These are phyloP conservation scores for Bubalus kerabau DNA, from an alignment of 2,113 vertebrate genomes.

Conservation along the genomic window DNA sequence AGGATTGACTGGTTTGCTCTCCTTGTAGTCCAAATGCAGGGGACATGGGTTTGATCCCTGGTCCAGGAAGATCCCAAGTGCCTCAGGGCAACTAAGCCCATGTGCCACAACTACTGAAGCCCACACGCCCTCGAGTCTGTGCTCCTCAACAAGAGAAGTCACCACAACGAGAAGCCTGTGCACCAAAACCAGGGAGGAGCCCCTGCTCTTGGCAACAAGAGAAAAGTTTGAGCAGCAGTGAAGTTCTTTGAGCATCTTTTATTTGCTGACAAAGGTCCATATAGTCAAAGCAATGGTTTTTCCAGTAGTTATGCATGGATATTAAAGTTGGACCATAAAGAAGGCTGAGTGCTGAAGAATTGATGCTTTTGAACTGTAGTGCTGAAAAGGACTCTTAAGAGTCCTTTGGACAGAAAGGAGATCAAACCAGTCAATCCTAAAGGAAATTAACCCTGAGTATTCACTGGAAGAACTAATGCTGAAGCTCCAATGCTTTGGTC, in stretches of 20 bases:
- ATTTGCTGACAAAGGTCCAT: background rate
- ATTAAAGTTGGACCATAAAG: background rate
- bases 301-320: background rate
- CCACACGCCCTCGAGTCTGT: background rate
- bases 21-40: background rate
- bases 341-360: background rate
- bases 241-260: background rate
- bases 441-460: background rate
- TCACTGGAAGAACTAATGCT: background rate
- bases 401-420: background rate
- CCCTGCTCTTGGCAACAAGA: background rate
- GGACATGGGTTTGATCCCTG: background rate
- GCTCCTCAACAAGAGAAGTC: background rate
- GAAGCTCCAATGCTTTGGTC: background rate
- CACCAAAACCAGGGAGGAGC: background rate
- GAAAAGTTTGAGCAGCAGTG: background rate
- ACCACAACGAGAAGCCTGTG: fast-evolving
- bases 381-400: background rate
- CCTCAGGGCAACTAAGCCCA: background rate
- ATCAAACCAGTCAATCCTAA: background rate
- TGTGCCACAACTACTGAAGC: background rate
- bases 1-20: background rate
- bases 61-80: background rate
- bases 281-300: background rate
- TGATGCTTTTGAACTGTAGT: background rate